phyloP scores from a whole-genome alignment of 2,888 invertebrate species.

The Sabatieria punctata region DNA sequence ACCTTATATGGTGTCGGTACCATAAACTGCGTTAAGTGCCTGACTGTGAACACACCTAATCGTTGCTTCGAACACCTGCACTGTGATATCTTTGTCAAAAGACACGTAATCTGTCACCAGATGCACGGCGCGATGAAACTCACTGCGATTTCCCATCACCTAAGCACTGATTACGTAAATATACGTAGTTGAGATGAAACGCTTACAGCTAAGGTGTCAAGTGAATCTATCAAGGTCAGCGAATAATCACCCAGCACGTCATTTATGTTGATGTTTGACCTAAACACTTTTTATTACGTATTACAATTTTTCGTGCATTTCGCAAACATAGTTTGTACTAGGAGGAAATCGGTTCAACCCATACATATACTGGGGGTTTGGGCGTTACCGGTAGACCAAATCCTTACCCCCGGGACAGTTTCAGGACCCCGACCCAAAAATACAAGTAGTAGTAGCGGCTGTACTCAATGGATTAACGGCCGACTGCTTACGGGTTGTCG shows the following conservation, averaged over 20 bases:
- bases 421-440: too few species aligned
- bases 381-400: too few species aligned
- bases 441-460: constrained; percentile 3
- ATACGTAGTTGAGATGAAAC: not conserved
- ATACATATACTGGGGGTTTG: too few species aligned
- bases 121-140: constrained; percentile 43
- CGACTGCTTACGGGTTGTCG: constrained; percentile 42
- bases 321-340: too few species aligned
- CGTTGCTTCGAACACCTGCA: constrained; percentile 49
- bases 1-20: too few species aligned
- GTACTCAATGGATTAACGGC: not conserved
- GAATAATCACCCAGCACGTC: constrained; percentile 48
- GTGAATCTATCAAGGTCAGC: constrained; percentile 44
- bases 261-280: constrained; percentile 48
- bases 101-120: constrained; percentile 42
- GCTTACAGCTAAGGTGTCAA: constrained; percentile 44
- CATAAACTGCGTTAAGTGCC: too few species aligned
- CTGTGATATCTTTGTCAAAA: constrained; percentile 45
- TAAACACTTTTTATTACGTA: too few species aligned
- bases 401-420: too few species aligned
- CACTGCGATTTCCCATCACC: constrained; percentile 42
- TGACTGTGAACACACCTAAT: too few species aligned
- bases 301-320: too few species aligned
- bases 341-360: too few species aligned
- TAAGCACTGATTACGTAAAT: constrained; percentile 16